Percentiles rank a stretch among this genome's conserved stretches.
These are phyloP conservation scores for Ectropis grisescens DNA, from an alignment of 1,140 invertebrate genomes.

Conservation along the genomic window DNA sequence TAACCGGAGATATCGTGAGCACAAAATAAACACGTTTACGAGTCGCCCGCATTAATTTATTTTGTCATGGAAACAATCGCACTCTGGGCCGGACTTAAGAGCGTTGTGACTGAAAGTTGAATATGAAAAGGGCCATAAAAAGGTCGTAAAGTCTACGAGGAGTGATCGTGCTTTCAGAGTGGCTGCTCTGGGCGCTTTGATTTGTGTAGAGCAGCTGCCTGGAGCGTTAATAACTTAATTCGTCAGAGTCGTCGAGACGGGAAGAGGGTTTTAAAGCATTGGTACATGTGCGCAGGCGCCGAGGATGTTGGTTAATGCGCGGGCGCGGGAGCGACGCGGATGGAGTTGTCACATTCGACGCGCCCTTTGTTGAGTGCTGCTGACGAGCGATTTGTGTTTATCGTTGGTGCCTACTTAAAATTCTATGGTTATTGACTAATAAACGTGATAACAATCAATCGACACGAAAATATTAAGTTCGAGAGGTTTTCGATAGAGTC, in stretches of 20 bases:
- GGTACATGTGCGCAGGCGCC: slow-evolving; percentile 33
- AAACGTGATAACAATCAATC: slow-evolving; percentile 20
- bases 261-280: slow-evolving; percentile 48
- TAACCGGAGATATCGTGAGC: slow-evolving; percentile 27
- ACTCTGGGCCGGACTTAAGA: slow-evolving; percentile 15
- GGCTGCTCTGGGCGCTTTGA: slow-evolving; percentile 49
- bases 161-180: slow-evolving; percentile 31
- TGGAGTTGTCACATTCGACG: slow-evolving; percentile 14
- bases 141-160: slow-evolving; percentile 42
- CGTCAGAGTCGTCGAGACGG: slow-evolving; percentile 55
- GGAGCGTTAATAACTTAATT: slow-evolving; percentile 68
- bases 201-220: slow-evolving; percentile 63
- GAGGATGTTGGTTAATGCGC: slow-evolving; percentile 29
- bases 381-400: slow-evolving; percentile 31
- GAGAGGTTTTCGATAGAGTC: no score
- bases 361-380: slow-evolving; percentile 10
- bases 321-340: slow-evolving; percentile 20
- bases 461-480: no score
- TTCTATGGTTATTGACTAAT: slow-evolving; percentile 25
- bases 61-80: slow-evolving; percentile 50
- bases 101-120: slow-evolving; percentile 38
- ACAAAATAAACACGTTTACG: slow-evolving; percentile 39
- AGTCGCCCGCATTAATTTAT: slow-evolving; percentile 46
- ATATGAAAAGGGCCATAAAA: slow-evolving; percentile 61
- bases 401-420: slow-evolving; percentile 14